Evolutionary conservation across 2,888 invertebrate species (phyloP).

Genomic region (Morpho helenor): DNA sequence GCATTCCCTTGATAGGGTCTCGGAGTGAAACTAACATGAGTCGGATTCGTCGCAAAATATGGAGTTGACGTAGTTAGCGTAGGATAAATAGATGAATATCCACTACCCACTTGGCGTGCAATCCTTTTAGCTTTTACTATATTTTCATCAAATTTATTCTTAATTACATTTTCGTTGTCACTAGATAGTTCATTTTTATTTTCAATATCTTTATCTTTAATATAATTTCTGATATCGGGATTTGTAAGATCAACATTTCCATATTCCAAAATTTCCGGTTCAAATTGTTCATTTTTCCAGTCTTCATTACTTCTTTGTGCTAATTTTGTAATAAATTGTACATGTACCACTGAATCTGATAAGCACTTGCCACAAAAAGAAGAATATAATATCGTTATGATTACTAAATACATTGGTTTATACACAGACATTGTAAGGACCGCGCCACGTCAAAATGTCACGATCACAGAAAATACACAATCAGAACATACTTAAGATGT

Average conservation of each 20-base stretch:
- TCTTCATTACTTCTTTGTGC: not conserved
- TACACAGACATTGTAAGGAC: conserved; percentile 38
- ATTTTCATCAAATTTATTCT: conserved; percentile 1
- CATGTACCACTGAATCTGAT: conserved; percentile 16
- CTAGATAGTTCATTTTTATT: not conserved
- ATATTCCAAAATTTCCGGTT: not conserved
- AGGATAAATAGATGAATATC: conserved; percentile 39
- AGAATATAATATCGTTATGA: conserved; percentile 26
- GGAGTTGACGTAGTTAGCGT: conserved; percentile 32
- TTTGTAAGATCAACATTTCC: not conserved
- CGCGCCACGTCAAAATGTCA: conserved; percentile 7
- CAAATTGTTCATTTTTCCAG: conserved; percentile 16
- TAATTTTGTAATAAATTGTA: conserved; percentile 6
- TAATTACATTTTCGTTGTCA: not conserved
- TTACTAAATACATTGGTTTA: conserved; percentile 29
- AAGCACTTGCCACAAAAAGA: conserved; percentile 31
- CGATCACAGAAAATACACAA: too few relatives aligned
- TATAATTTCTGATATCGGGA: conserved; percentile 7
- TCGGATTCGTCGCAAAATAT: conserved; percentile 6
- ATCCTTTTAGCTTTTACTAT: conserved; percentile 25
- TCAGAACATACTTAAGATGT: too few relatives aligned
- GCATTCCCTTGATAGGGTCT: not conserved
- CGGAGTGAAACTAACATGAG: conserved; percentile 5
- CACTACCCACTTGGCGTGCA: conserved; percentile 36
- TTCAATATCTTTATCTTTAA: not conserved